Base-by-base conservation (phyloP, 2,797 vertebrate genomes). In the Cichlasoma orientale region DNA sequence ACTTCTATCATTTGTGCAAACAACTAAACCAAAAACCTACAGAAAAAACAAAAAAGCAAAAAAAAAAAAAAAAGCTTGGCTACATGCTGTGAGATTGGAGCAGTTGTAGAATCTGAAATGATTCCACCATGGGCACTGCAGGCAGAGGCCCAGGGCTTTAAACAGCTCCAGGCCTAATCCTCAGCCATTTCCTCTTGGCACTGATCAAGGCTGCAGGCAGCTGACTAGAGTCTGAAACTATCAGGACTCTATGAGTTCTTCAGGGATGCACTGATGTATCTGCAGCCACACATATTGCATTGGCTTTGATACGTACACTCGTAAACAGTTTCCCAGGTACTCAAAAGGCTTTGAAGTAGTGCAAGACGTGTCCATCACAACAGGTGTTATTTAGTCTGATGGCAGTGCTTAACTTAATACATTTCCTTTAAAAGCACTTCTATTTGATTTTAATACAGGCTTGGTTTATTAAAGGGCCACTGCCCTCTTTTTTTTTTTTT, bases 131-230 rank as follows among this genome's bases (percentile, higher is more conserved):
- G 87, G 84, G 85, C 77, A 83, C 66, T 69, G 89, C 63, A 75
- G 82, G 85, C 86, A 78, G 86, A 89, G 85, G 87, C 88, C 80
- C 84, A 58, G 58, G 86, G 85, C 84, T 91, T 89, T 88, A 84
- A 89, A 90, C 84, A 87, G 89, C 86, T 92, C 83, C 82, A 78
- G 86, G 87, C 85, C 71, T 88, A 90, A 94, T 91, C 90, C 90
- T 82, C 89, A 92, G 86, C 82, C 90, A 91, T 93, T 92, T 94
- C 91, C 92, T 93, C 78, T 90, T 93, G 93, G 92, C 83, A 56
- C 57, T 56, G 85, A 90, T 84, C 72, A 73, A 84, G 86, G 85
- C 88, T 91, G 78, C 80, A 86, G 83, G 77, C 85, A 57, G 82
- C 68, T 3, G 81, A 55, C 83, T 47, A 54, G 72, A 88, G 87